Conservation (phyloP, 2,797 vertebrate genomes). For the Urosaurus nigricauda region DNA sequence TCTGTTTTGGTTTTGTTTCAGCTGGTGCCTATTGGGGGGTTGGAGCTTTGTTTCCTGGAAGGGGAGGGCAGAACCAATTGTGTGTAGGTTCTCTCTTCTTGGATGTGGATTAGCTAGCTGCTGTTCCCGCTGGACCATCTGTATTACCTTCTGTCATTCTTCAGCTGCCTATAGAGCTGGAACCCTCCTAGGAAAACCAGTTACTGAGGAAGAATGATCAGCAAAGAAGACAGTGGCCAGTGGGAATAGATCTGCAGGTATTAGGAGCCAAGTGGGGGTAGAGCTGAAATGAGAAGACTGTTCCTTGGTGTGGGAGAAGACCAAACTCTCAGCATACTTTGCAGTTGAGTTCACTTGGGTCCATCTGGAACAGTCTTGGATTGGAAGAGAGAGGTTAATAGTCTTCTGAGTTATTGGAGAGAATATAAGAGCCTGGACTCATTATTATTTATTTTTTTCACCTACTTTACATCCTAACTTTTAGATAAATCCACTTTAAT, state of each 20-base stretch:
- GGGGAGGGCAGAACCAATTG: neutral
- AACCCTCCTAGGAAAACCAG: conserved; percentile 15
- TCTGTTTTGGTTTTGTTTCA: neutral
- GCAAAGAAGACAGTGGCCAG: neutral
- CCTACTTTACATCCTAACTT: neutral
- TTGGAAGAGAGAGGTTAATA: neutral
- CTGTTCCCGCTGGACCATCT: conserved; percentile 4
- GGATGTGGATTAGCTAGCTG: conserved; percentile 18
- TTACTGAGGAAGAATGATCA: neutral
- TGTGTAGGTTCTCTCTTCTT: neutral
- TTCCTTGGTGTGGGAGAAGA: neutral
- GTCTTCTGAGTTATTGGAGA: neutral
- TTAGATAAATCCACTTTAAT: neutral
- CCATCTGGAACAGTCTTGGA: neutral
- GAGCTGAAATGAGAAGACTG: neutral
- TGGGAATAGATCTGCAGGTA: neutral
- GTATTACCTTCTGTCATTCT: conserved; percentile 25
- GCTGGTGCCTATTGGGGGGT: neutral
- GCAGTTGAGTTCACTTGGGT: neutral
- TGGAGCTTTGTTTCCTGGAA: neutral
- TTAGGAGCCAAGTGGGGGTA: neutral
- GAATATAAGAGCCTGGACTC: neutral
- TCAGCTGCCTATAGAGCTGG: conserved; percentile 14
- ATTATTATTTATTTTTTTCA: neutral
- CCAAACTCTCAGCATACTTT: neutral